phyloP scores from a whole-genome alignment of 2,113 vertebrate genomes.

The Phylloscopus trochilus region DNA sequence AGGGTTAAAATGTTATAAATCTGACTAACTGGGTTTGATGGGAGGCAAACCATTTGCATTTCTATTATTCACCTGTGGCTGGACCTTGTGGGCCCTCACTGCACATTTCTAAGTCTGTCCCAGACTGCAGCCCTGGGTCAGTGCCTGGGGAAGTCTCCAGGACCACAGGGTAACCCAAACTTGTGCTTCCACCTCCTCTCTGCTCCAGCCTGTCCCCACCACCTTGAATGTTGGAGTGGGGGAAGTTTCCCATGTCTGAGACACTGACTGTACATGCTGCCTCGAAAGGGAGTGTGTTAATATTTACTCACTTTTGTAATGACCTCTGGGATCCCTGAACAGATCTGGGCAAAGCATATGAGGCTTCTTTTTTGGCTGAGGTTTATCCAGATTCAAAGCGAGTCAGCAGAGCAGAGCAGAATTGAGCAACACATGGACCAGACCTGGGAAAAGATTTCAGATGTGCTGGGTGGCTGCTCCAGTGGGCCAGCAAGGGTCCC shows the following conservation, averaged over 20 bases:
- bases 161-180: background rate
- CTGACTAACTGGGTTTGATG: background rate
- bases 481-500: background rate
- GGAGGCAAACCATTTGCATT: background rate
- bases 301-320: background rate
- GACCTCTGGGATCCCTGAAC: background rate
- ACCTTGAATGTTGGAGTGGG: background rate
- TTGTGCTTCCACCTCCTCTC: background rate
- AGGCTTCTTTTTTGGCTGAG: conserved; percentile 19
- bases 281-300: background rate
- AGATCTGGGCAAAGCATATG: background rate
- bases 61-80: background rate
- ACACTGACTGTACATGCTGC: background rate
- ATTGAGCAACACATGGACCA: background rate
- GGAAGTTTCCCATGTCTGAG: background rate
- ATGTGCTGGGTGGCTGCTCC: background rate
- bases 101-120: background rate
- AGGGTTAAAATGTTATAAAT: background rate
- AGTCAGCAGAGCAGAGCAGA: background rate
- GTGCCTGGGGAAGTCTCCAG: background rate
- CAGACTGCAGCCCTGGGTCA: background rate
- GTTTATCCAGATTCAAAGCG: background rate
- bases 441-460: background rate
- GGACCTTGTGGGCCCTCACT: background rate
- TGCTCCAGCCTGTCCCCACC: background rate